phyloP scores from a whole-genome alignment of 2,888 invertebrate genomes.

The Brassicogethes aeneus region DNA sequence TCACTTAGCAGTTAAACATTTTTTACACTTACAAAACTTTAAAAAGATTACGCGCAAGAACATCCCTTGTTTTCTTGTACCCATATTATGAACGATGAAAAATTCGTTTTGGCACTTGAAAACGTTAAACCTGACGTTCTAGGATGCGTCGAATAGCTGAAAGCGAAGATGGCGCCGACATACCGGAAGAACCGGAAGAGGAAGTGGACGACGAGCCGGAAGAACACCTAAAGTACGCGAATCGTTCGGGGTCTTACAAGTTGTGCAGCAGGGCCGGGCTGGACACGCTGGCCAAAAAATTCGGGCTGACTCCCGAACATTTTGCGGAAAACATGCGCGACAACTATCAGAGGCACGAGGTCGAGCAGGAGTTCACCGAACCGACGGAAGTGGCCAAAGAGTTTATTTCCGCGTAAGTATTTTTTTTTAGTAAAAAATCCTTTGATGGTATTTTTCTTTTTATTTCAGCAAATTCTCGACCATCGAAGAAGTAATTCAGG shows the following conservation, averaged over 20 bases:
- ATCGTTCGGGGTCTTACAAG: slow-evolving; percentile 79
- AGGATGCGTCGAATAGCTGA: slow-evolving; percentile 45
- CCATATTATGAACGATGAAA: no score
- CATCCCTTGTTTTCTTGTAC: no score
- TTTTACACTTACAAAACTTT: no score
- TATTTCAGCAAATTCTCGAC: slow-evolving; percentile 52
- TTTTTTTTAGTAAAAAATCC: slow-evolving; percentile 1
- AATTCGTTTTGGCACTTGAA: no score
- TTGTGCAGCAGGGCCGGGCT: slow-evolving; percentile 81
- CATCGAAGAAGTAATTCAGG: slow-evolving; percentile 77
- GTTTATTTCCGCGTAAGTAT: slow-evolving; percentile 48
- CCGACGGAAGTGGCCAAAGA: slow-evolving; percentile 76
- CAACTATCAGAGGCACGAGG: slow-evolving; percentile 90
- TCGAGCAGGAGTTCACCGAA: slow-evolving; percentile 83
- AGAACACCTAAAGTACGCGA: slow-evolving; percentile 73
- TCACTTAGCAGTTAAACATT: no score
- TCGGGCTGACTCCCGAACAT: slow-evolving; percentile 88
- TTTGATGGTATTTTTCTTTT: slow-evolving; percentile 10
- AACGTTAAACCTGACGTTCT: no score
- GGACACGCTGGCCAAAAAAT: slow-evolving; percentile 76
- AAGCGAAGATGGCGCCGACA: slow-evolving; percentile 57
- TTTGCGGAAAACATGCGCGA: slow-evolving; percentile 95
- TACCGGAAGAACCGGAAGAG: slow-evolving; percentile 48
- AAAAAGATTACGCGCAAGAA: no score
- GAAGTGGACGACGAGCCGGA: slow-evolving; percentile 49